A percentile compares a stretch with the other conserved stretches of the same genome.
Conservation (phyloP, 1,140 invertebrate genomes). For the Drosophila pseudoobscura region DNA sequence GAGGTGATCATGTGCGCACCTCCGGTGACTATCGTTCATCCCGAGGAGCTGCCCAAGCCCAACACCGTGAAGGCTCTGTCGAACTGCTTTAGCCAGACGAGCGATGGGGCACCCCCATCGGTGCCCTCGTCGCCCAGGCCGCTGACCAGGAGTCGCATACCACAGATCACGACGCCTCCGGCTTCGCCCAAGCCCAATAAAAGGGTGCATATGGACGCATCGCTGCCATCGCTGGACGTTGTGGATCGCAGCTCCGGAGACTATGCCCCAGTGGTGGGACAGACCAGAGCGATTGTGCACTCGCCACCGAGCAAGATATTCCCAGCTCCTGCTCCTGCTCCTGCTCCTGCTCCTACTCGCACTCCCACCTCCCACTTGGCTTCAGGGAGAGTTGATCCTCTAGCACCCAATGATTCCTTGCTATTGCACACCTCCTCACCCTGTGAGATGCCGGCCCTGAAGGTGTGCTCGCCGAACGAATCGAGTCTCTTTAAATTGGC, state of each 20-base stretch:
- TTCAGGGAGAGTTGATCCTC: constrained; percentile 25
- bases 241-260: constrained; percentile 62
- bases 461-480: constrained; percentile 65
- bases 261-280: constrained; percentile 59
- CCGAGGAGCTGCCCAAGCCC: constrained; percentile 75
- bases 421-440: constrained; percentile 49
- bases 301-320: constrained; percentile 46
- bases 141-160: constrained; percentile 71
- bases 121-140: constrained; percentile 54
- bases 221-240: constrained; percentile 30
- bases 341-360: background rate
- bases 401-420: constrained; percentile 65
- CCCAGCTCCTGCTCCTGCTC: background rate
- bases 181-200: constrained; percentile 55
- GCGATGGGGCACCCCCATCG: background rate
- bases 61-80: constrained; percentile 76
- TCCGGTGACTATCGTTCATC: constrained; percentile 70
- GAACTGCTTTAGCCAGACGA: constrained; percentile 63
- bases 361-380: no score
- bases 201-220: constrained; percentile 7
- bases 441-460: constrained; percentile 58
- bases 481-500: constrained; percentile 74
- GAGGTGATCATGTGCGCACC: constrained; percentile 76
- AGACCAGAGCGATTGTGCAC: constrained; percentile 67
- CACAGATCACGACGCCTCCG: constrained; percentile 74